These are phyloP conservation scores for Mystacides longicornis DNA, from an alignment of 2,888 invertebrate genomes.

Conservation along the genomic window DNA sequence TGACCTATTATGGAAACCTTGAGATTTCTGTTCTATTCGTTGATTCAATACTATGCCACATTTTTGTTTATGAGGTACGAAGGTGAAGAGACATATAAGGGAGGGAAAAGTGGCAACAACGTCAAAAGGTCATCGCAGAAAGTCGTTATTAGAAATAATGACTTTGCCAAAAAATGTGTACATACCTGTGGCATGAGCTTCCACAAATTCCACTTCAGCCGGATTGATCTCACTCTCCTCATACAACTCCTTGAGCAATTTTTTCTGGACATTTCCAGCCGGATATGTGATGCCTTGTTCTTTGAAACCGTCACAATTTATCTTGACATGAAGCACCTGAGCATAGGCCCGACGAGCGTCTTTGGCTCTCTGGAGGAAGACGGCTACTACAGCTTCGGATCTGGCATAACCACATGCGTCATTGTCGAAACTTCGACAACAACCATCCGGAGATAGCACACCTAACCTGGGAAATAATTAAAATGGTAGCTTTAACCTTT, in stretches of 20 bases:
- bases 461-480: constrained; percentile 51
- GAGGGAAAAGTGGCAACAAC: too few species aligned
- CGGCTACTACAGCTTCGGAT: constrained; percentile 67
- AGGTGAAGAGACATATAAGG: too few species aligned
- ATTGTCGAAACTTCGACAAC: constrained; percentile 86
- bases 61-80: too few species aligned
- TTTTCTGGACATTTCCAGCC: constrained; percentile 55
- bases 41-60: too few species aligned
- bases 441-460: constrained; percentile 75
- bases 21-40: too few species aligned
- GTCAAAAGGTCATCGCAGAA: too few species aligned
- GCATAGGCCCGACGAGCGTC: constrained; percentile 62
- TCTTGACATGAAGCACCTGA: constrained; percentile 67
- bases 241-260: constrained; percentile 57
- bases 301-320: constrained; percentile 73
- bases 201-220: constrained; percentile 64
- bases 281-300: constrained; percentile 64
- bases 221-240: constrained; percentile 66
- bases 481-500: too few species aligned
- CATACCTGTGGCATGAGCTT: constrained; percentile 77
- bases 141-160: too few species aligned
- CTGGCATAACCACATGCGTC: constrained; percentile 75
- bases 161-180: too few species aligned
- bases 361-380: constrained; percentile 67
- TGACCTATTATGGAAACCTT: not conserved